These are phyloP conservation scores for Syngnathus floridae DNA, from an alignment of 2,113 vertebrate species.

Conservation along the genomic window DNA sequence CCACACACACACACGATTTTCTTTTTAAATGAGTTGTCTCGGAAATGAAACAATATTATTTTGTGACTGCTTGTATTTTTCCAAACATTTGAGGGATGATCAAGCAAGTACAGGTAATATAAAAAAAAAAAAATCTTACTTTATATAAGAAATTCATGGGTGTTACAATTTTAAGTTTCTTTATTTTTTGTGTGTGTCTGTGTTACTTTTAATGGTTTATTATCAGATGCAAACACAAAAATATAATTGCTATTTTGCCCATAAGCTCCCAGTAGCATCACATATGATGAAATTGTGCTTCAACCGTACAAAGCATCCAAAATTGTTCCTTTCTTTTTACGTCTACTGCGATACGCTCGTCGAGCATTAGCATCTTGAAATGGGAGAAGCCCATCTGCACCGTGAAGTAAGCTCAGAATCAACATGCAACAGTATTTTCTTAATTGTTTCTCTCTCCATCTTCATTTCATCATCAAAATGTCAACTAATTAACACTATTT, in stretches of 20 bases:
- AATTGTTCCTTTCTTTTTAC: no score
- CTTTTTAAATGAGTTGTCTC: conserved; percentile 36
- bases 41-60: conserved; percentile 47
- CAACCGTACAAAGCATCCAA: no score
- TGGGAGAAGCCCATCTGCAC: no score
- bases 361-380: background rate
- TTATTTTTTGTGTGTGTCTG: no score
- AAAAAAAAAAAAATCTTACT: background rate
- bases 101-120: conserved; percentile 2
- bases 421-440: background rate
- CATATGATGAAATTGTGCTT: no score
- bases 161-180: background rate
- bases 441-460: background rate
- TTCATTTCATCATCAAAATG: background rate
- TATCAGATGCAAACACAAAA: no score
- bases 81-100: conserved; percentile 14
- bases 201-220: no score
- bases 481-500: conserved; percentile 7
- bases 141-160: background rate
- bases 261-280: no score
- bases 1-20: background rate
- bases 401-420: no score
- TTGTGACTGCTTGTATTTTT: conserved; percentile 14
- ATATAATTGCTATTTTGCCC: no score
- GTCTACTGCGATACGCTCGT: no score